Base-by-base conservation (phyloP, 2,797 vertebrate species). In the Otolemur crassicaudatus region DNA sequence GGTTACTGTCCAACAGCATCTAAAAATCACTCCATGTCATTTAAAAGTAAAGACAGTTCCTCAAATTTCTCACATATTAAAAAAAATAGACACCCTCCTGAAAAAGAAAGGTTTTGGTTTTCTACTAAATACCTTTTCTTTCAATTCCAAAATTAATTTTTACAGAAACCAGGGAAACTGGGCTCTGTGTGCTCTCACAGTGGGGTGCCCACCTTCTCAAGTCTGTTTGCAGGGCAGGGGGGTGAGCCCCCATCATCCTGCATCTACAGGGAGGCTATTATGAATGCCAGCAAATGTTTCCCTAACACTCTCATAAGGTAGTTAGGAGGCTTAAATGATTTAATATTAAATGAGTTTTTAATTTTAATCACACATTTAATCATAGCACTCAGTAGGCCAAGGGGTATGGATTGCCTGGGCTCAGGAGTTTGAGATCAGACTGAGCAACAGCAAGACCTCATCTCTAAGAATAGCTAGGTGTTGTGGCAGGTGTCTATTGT, bases 241-340 rank as follows among this genome's bases (percentile, higher is more conserved):
- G 1, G 12, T 43, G 40, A 2, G 37, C 53, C 4, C 22, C 29
- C 16, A 2, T 4, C 60, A 2, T 17, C 37, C 4, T 3, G 8
- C 2, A n/a, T 37, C 29, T 56, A 49, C 53, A 76, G 3, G 1
- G 31, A 53, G 14, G 19, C 1, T 10, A 65, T 4, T 19, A 5
- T n/a, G 12, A 61, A 34, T 46, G 34, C 20, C n/a, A 43, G 34
- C 9, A n/a, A 67, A 49, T 0, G 17, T 1, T 31, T 81, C 29
- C 17, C 61, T 70, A 79, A 76, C 20, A 27, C n/a, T 27, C 10
- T 65, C 40, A 37, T 34, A 40, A 73, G 37, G 2, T 23, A 13
- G 56, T 31, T 53, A 31, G 5, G 29, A 67, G 37, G n/a, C 14
- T 65, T 72, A 49, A 91, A 49, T 3, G 5, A 58, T 2, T 34